Evolutionary conservation across 2,113 vertebrate genomes (phyloP).

Genomic region (Prunella fulvescens): DNA sequence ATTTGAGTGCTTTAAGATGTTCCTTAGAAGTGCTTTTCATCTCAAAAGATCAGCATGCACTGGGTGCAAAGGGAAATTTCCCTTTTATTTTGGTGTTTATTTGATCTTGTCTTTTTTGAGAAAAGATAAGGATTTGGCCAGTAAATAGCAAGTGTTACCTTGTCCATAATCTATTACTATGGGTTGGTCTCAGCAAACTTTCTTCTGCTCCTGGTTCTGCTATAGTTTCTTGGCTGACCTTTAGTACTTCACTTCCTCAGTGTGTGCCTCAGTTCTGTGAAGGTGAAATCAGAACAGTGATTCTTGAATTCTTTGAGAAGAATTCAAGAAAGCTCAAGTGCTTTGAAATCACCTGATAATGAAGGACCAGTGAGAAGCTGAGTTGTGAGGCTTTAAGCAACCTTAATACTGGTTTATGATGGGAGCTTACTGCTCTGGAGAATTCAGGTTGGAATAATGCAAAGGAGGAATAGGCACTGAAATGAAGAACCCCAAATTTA

Average conservation of each 20-base stretch:
- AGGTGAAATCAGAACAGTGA: neutral
- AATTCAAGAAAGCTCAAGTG: neutral
- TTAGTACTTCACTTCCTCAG: neutral
- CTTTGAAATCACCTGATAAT: neutral
- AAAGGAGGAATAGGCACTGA: neutral
- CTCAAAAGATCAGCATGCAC: neutral
- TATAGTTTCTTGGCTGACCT: neutral
- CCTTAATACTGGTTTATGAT: neutral
- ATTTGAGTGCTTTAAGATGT: neutral
- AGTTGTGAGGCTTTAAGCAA: neutral
- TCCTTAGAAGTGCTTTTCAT: neutral
- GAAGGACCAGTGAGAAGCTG: neutral
- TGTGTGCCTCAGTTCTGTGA: neutral
- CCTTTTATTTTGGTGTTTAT: neutral
- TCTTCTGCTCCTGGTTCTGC: neutral
- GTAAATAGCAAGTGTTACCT: neutral
- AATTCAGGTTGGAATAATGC: neutral
- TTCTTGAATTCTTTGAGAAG: neutral
- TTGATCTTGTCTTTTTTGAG: neutral
- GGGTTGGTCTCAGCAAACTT: neutral
- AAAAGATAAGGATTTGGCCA: neutral
- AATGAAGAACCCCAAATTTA: neutral
- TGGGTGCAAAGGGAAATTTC: neutral
- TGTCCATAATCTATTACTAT: fast-evolving
- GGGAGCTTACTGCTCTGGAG: neutral